Conservation (phyloP, 2,888 invertebrate genomes). For the Zhengitettix transpicula region DNA sequence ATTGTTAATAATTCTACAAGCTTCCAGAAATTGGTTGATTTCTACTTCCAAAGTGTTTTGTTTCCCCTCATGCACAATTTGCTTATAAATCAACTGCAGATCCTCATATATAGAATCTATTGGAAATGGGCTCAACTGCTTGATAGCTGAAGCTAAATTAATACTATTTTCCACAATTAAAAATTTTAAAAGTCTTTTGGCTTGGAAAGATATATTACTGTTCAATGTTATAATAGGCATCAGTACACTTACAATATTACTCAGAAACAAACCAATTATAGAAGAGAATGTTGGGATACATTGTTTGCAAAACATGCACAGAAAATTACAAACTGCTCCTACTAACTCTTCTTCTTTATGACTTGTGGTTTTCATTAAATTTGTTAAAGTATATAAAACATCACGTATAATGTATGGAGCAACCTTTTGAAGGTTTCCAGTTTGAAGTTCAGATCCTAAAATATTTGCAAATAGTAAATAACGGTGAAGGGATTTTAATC, state of each 20-base stretch:
- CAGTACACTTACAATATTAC: conserved; percentile 25
- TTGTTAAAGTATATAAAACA: conserved; percentile 10
- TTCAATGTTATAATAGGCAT: not conserved
- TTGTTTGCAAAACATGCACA: not conserved
- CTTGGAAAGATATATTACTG: not conserved
- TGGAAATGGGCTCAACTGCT: conserved; percentile 34
- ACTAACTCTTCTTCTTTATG: conserved; percentile 22
- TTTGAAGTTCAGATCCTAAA: conserved; percentile 23
- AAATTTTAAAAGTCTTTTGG: not conserved
- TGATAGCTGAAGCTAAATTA: conserved; percentile 29
- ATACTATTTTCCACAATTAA: conserved; percentile 29
- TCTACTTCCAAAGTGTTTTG: conserved; percentile 24
- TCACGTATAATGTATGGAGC: conserved; percentile 18
- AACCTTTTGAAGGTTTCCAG: conserved; percentile 25
- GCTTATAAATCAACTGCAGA: not conserved
- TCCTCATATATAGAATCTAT: not conserved
- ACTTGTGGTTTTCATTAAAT: conserved; percentile 12
- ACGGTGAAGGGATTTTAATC: conserved; percentile 36
- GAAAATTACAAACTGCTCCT: conserved; percentile 23
- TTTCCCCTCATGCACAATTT: not conserved
- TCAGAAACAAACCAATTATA: not conserved
- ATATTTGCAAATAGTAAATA: conserved; percentile 34
- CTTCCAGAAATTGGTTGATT: conserved; percentile 31
- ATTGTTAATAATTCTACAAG: conserved; percentile 18
- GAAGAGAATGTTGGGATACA: not conserved